Conservation (phyloP, 1,140 invertebrate genomes). For the Cephus cinctus region DNA sequence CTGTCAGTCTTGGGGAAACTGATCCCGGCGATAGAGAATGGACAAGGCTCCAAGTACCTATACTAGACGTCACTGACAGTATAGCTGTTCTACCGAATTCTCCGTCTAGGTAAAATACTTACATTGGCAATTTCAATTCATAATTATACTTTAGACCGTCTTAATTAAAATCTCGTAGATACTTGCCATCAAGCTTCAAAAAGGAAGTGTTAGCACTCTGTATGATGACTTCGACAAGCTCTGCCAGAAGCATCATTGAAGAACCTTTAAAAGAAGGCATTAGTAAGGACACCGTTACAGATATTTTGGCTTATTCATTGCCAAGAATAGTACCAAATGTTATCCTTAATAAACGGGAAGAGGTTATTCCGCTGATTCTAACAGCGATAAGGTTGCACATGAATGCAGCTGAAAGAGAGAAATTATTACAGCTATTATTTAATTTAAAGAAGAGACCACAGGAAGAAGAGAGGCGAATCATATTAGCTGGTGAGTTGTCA, state of each 20-base stretch:
- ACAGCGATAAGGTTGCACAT: conserved; percentile 66
- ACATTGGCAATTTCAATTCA: background rate
- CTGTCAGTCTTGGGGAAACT: conserved; percentile 46
- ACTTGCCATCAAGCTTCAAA: conserved; percentile 58
- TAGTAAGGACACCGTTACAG: conserved; percentile 46
- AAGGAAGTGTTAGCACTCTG: conserved; percentile 55
- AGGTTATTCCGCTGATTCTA: conserved; percentile 71
- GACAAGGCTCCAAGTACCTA: conserved; percentile 46
- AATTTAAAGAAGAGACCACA: conserved; percentile 76
- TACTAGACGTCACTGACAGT: conserved; percentile 29
- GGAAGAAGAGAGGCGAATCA: conserved; percentile 68
- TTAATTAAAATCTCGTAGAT: conserved; percentile 32
- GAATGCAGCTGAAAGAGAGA: conserved; percentile 63
- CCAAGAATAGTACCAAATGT: conserved; percentile 70
- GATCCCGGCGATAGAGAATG: conserved; percentile 52
- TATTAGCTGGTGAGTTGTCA: conserved; percentile 60
- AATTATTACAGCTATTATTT: conserved; percentile 69
- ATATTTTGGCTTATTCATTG: conserved; percentile 55
- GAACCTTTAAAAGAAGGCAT: conserved; percentile 49
- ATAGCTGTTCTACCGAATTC: conserved; percentile 30
- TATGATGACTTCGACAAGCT: conserved; percentile 40
- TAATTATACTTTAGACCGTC: conserved; percentile 4
- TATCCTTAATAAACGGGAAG: conserved; percentile 69
- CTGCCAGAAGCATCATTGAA: conserved; percentile 41
- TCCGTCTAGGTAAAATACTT: conserved; percentile 29